Evolutionary conservation across 1,140 invertebrate species (phyloP).

Genomic region (Neodiprion pinetum): DNA sequence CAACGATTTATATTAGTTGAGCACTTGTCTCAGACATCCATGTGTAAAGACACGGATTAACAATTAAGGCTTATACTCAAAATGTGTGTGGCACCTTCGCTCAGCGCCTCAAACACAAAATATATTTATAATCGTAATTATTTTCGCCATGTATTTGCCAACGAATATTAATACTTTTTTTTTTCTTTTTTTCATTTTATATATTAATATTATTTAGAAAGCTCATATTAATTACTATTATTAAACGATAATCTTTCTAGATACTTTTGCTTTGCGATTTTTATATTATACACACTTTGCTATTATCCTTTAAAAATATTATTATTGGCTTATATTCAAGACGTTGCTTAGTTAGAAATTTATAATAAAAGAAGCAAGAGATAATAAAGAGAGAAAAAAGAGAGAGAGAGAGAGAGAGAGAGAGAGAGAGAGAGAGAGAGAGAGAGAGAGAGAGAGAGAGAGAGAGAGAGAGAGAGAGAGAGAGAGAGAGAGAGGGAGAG

Average conservation of each 20-base stretch:
- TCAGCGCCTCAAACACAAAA: slow-evolving; percentile 58
- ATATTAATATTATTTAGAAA: slow-evolving; percentile 58
- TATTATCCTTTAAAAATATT: slow-evolving; percentile 21
- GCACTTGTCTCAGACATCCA: neutral
- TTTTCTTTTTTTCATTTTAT: slow-evolving; percentile 32
- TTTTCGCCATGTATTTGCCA: slow-evolving; percentile 63
- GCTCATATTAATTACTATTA: slow-evolving; percentile 52
- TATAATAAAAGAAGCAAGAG: neutral
- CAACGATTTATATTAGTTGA: no score
- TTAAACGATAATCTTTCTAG: slow-evolving; percentile 59
- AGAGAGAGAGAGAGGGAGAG: no score
- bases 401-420: no score
- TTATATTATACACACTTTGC: slow-evolving; percentile 26
- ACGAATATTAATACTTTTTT: slow-evolving; percentile 52
- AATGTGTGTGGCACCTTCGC: slow-evolving; percentile 41
- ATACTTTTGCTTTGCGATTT: slow-evolving; percentile 38
- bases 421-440: no score
- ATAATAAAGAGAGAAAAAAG: no score
- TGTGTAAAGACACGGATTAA: neutral
- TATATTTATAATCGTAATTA: slow-evolving; percentile 55
- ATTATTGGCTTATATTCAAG: neutral
- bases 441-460: no score
- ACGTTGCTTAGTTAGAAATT: slow-evolving; percentile 3
- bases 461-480: no score
- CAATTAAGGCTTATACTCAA: neutral